Conservation (phyloP, 2,888 invertebrate species). For the Xanthorhoe designata region DNA sequence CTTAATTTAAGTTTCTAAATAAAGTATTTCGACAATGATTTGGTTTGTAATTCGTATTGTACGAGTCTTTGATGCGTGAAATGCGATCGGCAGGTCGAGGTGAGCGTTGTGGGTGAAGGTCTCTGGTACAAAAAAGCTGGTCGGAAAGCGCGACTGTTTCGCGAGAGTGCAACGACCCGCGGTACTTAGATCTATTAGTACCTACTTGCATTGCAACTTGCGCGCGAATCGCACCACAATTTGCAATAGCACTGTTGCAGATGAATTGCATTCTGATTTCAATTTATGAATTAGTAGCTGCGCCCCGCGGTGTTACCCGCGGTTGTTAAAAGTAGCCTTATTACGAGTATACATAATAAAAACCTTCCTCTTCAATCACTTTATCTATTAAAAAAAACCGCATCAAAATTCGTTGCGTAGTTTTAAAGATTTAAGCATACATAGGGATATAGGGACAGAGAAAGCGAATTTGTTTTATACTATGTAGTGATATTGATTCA, state of each 20-base stretch:
- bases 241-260: conserved; percentile 15
- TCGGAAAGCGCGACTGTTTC: conserved; percentile 45
- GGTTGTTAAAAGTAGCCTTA: too few species aligned
- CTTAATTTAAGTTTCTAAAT: conserved; percentile 79
- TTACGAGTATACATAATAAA: too few species aligned
- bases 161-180: conserved; percentile 59
- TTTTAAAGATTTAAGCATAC: too few species aligned
- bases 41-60: conserved; percentile 65
- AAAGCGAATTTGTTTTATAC: too few species aligned
- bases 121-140: conserved; percentile 53
- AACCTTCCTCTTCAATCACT: too few species aligned
- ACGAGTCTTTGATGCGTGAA: conserved; percentile 68
- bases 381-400: too few species aligned
- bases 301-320: too few species aligned
- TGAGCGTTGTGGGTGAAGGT: conserved; percentile 72
- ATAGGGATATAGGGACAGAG: too few species aligned
- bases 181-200: not conserved
- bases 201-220: conserved; percentile 5
- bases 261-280: not conserved
- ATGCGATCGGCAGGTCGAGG: conserved; percentile 67
- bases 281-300: not conserved
- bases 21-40: conserved; percentile 79
- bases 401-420: too few species aligned
- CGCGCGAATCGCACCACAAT: not conserved
- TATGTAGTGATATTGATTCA: too few species aligned